These are phyloP conservation scores for Pogonocichla stellata DNA, from an alignment of 2,113 vertebrate species.

Conservation along the genomic window DNA sequence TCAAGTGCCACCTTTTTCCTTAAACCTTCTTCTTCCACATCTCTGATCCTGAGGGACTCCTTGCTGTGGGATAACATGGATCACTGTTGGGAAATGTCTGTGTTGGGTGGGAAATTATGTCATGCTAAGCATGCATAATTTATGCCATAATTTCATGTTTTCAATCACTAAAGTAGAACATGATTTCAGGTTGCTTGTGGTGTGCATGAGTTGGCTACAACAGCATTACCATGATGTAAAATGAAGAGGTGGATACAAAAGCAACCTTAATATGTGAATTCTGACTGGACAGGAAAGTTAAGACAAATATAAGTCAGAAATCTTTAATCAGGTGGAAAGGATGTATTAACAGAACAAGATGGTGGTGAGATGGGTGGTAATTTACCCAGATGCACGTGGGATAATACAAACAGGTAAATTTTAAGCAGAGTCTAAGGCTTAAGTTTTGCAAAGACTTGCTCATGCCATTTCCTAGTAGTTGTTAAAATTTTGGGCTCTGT, in stretches of 20 bases:
- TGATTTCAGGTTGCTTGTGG: neutral
- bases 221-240: neutral
- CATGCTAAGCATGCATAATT: neutral
- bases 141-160: neutral
- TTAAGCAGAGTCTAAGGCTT: neutral
- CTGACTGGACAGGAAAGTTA: neutral
- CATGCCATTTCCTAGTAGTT: neutral
- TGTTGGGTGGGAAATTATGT: neutral
- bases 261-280: neutral
- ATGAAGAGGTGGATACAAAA: neutral
- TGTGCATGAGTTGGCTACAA: neutral
- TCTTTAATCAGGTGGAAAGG: neutral
- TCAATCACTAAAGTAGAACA: neutral
- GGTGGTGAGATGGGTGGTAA: neutral
- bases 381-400: fast-evolving
- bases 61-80: neutral
- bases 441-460: neutral
- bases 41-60: neutral
- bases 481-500: neutral
- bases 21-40: neutral
- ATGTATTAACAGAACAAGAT: neutral
- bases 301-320: neutral
- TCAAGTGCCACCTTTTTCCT: neutral
- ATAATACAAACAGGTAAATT: neutral
- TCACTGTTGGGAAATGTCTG: neutral